Conservation (phyloP, 2,797 vertebrate species). For the Dermochelys coriacea region DNA sequence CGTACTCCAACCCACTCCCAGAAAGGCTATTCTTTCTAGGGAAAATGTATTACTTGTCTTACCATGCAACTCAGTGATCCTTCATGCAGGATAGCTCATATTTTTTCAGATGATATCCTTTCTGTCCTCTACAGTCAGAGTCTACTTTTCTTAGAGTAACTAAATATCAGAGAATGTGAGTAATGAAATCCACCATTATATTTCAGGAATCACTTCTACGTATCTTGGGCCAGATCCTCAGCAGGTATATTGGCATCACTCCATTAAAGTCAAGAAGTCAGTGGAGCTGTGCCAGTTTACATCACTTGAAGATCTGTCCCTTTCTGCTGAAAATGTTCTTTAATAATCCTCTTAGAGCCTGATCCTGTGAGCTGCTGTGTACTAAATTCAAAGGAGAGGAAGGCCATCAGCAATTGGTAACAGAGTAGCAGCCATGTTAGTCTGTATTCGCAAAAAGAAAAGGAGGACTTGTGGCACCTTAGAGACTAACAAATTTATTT, state of each 20-base stretch:
- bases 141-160: neutral
- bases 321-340: neutral
- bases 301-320: neutral
- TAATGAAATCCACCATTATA: neutral
- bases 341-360: neutral
- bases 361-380: neutral
- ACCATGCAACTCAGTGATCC: constrained; percentile 1
- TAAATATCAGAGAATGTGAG: neutral
- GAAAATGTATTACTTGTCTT: neutral
- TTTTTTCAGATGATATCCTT: constrained; percentile 35
- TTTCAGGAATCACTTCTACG: neutral
- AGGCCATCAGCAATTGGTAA: neutral
- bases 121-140: neutral
- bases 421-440: too few relatives aligned
- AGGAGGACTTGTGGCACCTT: too few relatives aligned
- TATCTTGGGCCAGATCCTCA: neutral
- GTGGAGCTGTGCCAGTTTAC: rapidly evolving
- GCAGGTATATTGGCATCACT: rapidly evolving
- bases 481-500: too few relatives aligned
- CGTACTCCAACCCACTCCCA: rapidly evolving
- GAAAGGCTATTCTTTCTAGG: constrained; percentile 1
- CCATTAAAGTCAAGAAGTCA: neutral
- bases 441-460: too few relatives aligned
- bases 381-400: neutral
- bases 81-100: neutral